Base-by-base conservation (phyloP, 2,113 vertebrate species). In the Lepus timidus region DNA sequence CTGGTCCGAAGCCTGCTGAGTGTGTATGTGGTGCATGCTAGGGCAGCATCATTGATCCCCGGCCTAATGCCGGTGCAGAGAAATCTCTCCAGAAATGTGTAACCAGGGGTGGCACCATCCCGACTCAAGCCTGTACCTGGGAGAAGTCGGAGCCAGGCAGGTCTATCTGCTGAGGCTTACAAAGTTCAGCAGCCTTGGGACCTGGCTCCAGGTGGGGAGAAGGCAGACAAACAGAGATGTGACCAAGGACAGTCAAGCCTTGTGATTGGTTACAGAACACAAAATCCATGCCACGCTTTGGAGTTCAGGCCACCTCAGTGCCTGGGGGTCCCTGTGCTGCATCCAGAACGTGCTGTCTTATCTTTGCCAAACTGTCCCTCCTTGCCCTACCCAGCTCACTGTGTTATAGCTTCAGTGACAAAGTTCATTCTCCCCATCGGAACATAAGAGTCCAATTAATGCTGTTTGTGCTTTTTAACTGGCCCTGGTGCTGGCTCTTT, bases 391-490 rank as follows among this genome's bases (percentile, higher is more conserved):
- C 5, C 79, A 44, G 11, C 68, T 93, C n/a, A 39, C 39, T 73
- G 51, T 58, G 36, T 92, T 85, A 74, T 14, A 93, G 95, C 88
- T 97, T 96, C 58, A 93, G 64, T 97, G 96, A 95, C 64, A 78
- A 97, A 96, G 39, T 55, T 94, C 89, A 90, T 97, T 96, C 92
- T 91, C 78, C 87, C 92, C 68, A 74, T 25, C 33, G 67, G 71
- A 71, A 82, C 91, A 81, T 91, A 94, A 87, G 91, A 86, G 58
- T 94, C 87, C 96, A 98, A 96, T 94, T 86, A 94, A 55, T 80
- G 95, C 92, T 95, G 64, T 88, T 39, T 90, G 88, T 80, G 78
- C 51, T 96, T 96, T 96, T 88, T 61, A 95, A 95, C 83, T 94
- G 61, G 31, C 88, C 86, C 64, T 73, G 67, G 80, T 70, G 51